Base-by-base conservation (phyloP, 2,888 invertebrate species). In the Steinernema scapterisci region DNA sequence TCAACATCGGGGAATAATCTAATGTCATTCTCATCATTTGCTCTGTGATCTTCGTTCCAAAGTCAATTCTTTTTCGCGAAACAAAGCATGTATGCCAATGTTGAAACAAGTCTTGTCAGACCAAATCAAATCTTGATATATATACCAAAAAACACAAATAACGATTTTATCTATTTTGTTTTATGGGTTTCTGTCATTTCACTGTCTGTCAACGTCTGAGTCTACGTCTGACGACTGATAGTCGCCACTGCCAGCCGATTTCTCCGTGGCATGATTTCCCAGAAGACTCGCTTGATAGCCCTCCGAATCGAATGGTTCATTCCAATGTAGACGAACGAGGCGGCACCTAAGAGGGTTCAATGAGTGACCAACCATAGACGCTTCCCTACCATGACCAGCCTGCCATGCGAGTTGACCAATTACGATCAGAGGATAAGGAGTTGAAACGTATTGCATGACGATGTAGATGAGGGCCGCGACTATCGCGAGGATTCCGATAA, bases 281-380 rank as follows among this genome's bases (percentile, higher is more conserved):
- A 63, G 19, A 63, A 63, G 63, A 63, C 63, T 9, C 63, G 63
- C 25, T 63, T 63, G 16, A 63, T 27, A 5, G 63, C 63, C 3
- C 63, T 13, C 1, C 63, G 63, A n/a, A 63, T 63, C 38, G 63
- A 63, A 25, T 63, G 27, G 63, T 63, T 63, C 63, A 63, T 63
- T 23, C 63, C 63, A 16, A 63, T 31, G 31, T 63, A 63, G 16
- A 63, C 63, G 16, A 63, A 63, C 31, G 63, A 27, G 1, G 63
- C 63, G 25, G 31, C 27, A 31, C 63, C 63, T 63, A 31, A 31
- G 19, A 48, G 5, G 48, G n/a, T 48, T 44, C 45, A 44, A 11
- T 44, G 9, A 51, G 19, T 6, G 6, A 51, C 11, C 51, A 51
- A 51, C 13, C 6, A 23, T 23, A 6, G n/a, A n/a, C n/a, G n/a